Evolutionary conservation across 2,888 invertebrate species (phyloP).

Genomic region (Pogonocherus hispidulus): DNA sequence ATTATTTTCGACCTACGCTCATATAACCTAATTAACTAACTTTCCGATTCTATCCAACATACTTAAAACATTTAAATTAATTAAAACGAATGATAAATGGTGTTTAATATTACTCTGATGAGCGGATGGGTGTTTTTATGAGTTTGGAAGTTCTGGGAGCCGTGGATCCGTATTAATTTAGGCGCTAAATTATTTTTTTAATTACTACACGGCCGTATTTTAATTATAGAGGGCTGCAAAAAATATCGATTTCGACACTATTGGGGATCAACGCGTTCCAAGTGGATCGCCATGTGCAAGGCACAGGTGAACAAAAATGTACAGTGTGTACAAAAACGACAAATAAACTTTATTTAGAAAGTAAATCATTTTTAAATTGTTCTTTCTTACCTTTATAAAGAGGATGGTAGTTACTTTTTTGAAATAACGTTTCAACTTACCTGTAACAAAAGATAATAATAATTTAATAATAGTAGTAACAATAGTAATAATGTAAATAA

Average conservation of each 20-base stretch:
- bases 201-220: constrained; percentile 15
- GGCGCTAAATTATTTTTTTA: constrained; percentile 23
- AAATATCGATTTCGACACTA: constrained; percentile 2
- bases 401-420: too few species aligned
- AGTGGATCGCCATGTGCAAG: not conserved
- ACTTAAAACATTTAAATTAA: constrained; percentile 30
- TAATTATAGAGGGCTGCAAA: not conserved
- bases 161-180: constrained; percentile 22
- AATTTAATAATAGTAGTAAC: too few species aligned
- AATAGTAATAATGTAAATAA: too few species aligned
- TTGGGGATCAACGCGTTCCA: not conserved
- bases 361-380: too few species aligned
- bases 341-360: too few species aligned
- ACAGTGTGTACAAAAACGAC: too few species aligned
- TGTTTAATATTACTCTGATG: constrained; percentile 26
- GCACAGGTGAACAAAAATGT: too few species aligned
- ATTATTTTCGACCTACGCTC: constrained; percentile 27
- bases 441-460: too few species aligned
- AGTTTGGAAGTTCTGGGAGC: constrained; percentile 14
- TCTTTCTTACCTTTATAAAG: too few species aligned
- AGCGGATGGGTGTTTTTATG: constrained; percentile 25
- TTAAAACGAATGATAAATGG: constrained; percentile 30
- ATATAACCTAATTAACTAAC: constrained; percentile 29
- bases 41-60: constrained; percentile 16
- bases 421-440: too few species aligned